Conservation (phyloP, 2,888 invertebrate species). For the Encarsia formosa region DNA sequence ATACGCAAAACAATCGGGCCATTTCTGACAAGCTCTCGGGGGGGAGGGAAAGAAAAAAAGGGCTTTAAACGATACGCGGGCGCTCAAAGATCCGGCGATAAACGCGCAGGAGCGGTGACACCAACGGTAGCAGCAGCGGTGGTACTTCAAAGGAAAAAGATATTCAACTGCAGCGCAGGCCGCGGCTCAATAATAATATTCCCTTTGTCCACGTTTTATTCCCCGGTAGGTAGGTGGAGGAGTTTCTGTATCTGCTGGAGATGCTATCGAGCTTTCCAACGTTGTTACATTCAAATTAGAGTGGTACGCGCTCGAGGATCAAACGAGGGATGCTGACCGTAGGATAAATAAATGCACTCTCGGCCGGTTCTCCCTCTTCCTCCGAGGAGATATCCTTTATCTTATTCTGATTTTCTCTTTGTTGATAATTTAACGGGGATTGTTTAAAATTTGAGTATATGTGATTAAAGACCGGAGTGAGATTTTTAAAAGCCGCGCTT, state of each 20-base stretch:
- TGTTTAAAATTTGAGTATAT: no score
- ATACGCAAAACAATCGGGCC: no score
- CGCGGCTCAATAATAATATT: slow-evolving; percentile 28
- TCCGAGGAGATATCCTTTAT: neutral
- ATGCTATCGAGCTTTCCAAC: slow-evolving; percentile 50
- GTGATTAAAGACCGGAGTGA: no score
- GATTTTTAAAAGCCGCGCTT: no score
- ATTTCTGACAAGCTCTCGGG: no score
- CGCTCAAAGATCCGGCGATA: no score
- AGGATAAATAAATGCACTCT: no score
- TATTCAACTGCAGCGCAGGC: slow-evolving; percentile 12
- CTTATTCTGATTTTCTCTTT: no score
- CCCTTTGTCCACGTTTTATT: slow-evolving; percentile 21
- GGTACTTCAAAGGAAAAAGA: slow-evolving; percentile 20
- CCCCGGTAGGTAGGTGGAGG: neutral
- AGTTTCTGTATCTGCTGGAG: slow-evolving; percentile 31
- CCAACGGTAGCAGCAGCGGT: no score
- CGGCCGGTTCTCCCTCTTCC: slow-evolving; percentile 28
- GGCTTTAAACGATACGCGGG: neutral
- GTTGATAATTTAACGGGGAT: no score
- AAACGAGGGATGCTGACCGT: no score
- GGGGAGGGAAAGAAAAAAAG: neutral
- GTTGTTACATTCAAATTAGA: slow-evolving; percentile 53
- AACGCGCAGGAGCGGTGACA: no score
- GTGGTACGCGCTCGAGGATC: slow-evolving; percentile 50